A percentile compares a stretch with the other conserved stretches of the same genome.
Evolutionary conservation across 2,113 vertebrate genomes (phyloP).

Genomic region (Dasypus novemcinctus): DNA sequence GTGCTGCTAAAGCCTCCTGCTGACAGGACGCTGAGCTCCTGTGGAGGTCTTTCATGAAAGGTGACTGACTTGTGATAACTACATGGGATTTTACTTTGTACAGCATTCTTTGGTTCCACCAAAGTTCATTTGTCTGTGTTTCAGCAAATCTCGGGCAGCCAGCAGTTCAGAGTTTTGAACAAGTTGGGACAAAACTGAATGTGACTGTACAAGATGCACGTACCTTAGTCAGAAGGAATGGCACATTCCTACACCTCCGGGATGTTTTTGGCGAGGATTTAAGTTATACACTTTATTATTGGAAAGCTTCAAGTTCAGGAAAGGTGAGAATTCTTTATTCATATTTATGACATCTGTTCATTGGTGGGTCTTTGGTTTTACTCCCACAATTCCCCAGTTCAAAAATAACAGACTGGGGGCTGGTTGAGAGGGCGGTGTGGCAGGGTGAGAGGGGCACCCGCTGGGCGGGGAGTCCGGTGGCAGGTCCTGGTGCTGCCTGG

Average conservation of each 20-base stretch:
- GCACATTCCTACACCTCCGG: slow-evolving; percentile 83
- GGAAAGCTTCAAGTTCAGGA: slow-evolving; percentile 90
- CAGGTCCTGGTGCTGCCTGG: background rate
- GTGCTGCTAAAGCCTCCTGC: accelerated
- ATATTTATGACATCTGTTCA: background rate
- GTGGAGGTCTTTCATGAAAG: background rate
- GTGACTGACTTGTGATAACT: background rate
- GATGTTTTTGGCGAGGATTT: slow-evolving; percentile 89
- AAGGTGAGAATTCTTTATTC: slow-evolving; percentile 83
- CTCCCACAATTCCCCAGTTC: background rate
- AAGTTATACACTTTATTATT: slow-evolving; percentile 88
- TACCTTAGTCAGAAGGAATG: slow-evolving; percentile 81
- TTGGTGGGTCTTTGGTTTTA: background rate
- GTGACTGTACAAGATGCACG: slow-evolving; percentile 84
- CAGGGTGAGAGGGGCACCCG: accelerated
- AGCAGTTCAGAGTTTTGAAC: slow-evolving; percentile 79
- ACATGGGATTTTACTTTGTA: background rate
- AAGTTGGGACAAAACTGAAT: slow-evolving; percentile 77
- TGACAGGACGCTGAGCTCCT: background rate
- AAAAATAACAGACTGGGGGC: background rate
- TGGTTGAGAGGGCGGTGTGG: background rate
- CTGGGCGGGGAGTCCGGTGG: background rate
- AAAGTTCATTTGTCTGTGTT: slow-evolving; percentile 60
- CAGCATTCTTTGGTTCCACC: slow-evolving; percentile 56
- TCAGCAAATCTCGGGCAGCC: slow-evolving; percentile 89